Conservation (phyloP, 2,113 vertebrate species). For the Taurulus bubalis region DNA sequence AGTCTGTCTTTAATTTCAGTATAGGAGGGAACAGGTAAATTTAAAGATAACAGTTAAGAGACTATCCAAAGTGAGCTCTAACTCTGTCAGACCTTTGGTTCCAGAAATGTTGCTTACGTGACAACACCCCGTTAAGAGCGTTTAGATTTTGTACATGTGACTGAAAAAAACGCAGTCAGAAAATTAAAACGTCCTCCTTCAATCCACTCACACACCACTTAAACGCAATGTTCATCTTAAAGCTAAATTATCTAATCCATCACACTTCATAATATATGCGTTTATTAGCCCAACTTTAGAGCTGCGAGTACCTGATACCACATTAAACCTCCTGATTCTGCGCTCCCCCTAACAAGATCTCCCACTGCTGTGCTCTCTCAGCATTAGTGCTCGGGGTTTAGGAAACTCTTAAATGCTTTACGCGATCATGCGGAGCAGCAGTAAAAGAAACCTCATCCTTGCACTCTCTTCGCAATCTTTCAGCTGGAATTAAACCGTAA, state of each 20-base stretch:
- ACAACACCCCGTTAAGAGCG: neutral
- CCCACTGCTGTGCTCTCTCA: conserved; percentile 38
- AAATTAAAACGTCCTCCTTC: neutral
- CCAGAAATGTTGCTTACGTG: conserved; percentile 9
- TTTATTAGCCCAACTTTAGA: conserved; percentile 46
- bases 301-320: conserved; percentile 22
- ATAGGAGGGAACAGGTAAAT: neutral
- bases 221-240: conserved; percentile 22
- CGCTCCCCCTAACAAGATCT: neutral
- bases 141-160: neutral
- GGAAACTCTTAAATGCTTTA: conserved; percentile 71
- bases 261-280: conserved; percentile 28
- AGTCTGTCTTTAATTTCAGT: conserved; percentile 29
- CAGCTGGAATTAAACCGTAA: conserved; percentile 58
- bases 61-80: neutral
- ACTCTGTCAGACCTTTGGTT: neutral
- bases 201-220: conserved; percentile 9
- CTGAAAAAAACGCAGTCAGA: conserved; percentile 14
- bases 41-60: neutral
- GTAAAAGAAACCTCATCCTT: conserved; percentile 55
- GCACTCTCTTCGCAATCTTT: conserved; percentile 28
- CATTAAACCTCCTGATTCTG: conserved; percentile 23
- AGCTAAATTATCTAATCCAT: conserved; percentile 18
- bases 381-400: conserved; percentile 42
- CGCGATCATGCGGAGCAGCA: conserved; percentile 44